Conservation (phyloP, 2,888 invertebrate species). For the Melitaea athalia region DNA sequence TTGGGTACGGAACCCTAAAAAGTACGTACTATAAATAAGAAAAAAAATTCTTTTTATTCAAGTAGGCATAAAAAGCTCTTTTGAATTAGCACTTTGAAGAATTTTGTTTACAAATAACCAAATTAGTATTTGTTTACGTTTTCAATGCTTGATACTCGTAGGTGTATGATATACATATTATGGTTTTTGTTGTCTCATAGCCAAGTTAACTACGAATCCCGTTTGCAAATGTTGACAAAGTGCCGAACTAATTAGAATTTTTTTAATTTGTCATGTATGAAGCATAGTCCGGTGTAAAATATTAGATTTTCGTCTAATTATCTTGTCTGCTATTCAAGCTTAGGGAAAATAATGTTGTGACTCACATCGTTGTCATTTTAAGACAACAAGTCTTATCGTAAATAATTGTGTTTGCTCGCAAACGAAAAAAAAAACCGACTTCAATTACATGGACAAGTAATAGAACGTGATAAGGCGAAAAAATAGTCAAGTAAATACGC, state of each 20-base stretch:
- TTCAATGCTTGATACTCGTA: not conserved
- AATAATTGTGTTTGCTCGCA: too few species aligned
- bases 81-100: too few species aligned
- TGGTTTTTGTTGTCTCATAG: not conserved
- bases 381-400: not conserved
- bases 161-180: not conserved
- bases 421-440: too few species aligned
- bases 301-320: not conserved
- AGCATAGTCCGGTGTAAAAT: not conserved
- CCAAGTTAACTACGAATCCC: not conserved
- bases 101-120: too few species aligned
- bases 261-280: not conserved
- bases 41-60: too few species aligned
- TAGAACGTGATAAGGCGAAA: too few species aligned
- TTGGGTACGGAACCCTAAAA: too few species aligned
- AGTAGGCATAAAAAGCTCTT: too few species aligned
- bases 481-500: too few species aligned
- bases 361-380: not conserved
- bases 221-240: not conserved
- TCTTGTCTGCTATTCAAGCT: not conserved
- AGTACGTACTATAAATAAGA: not conserved
- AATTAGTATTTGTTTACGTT: constrained; percentile 1
- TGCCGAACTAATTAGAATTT: not conserved
- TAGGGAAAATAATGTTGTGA: not conserved
- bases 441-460: too few species aligned